Evolutionary conservation across 2,888 invertebrate genomes (phyloP), one percentile per base, ranked within the genome.

Genomic region (Philereme transversata): DNA sequence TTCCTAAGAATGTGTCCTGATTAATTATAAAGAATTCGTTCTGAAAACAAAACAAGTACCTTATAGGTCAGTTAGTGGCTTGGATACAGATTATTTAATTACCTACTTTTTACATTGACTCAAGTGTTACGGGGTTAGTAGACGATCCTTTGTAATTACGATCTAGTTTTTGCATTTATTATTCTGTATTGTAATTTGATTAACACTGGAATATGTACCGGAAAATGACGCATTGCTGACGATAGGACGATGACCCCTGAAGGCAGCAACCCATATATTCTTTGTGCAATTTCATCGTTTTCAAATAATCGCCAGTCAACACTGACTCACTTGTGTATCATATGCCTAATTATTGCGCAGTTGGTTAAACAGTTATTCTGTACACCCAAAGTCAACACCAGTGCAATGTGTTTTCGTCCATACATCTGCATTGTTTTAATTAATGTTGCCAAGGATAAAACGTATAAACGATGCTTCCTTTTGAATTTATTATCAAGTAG

Each of bases 321-420:
- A 77, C 74, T 90, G 90, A 90, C 70, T 90, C 89, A 89, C 60
- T 34, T 72, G 72, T 72, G 72, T 88, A 88, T 90, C 83, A 72
- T 81, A 75, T 83, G 82, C 78, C 77, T 71, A 72, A 72, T 78
- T 78, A 76, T 73, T 74, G 66, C 61, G 69, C 72, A 73, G 74
- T 72, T 61, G 71, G 68, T 67, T 58, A 33, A 57, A 49, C 33
- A 40, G 9, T 10, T 60, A 43, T 33, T 9, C 33, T 51, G 40
- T 41, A 3, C 7, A 33, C 11, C 41, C 9, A 11, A 10, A 9
- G 10, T n/a, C n/a, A 38, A 10, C 22, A 7, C 45, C 22, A 6
- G 22, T 45, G 10, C 10, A 43, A 10, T 43, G 43, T 10, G 10
- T 43, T n/a, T 43, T 43, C 43, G 4, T 10, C 5, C 10, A 10